These are phyloP conservation scores for Palythoa heliodiscus DNA, from an alignment of 92 coral and sea anemone species.

Conservation along the genomic window DNA sequence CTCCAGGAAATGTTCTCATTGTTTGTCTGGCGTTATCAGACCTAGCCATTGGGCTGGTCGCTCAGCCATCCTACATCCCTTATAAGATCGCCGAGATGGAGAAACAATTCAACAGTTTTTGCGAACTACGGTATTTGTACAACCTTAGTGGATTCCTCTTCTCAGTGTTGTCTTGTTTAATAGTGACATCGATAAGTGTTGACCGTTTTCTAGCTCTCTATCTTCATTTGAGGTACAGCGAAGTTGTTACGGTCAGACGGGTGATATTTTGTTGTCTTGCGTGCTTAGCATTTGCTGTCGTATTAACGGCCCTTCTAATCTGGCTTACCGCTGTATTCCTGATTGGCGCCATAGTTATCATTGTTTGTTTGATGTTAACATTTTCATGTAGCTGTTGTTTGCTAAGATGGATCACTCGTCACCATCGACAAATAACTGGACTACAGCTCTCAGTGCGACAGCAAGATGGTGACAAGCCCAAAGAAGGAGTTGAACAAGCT, in stretches of 20 bases:
- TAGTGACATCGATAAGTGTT: constrained; percentile 49
- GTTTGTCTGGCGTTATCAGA: constrained; percentile 57
- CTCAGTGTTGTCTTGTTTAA: constrained; percentile 56
- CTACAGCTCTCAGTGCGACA: neutral
- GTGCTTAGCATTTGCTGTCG: constrained; percentile 4
- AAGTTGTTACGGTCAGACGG: constrained; percentile 48
- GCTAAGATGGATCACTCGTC: constrained; percentile 11
- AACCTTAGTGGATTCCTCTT: constrained; percentile 45
- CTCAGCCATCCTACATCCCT: constrained; percentile 55
- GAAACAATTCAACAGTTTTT: constrained; percentile 23
- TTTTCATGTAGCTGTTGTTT: neutral
- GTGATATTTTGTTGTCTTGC: neutral
- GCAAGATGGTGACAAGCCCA: neutral
- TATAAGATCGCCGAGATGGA: constrained; percentile 59
- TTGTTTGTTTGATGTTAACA: constrained; percentile 15
- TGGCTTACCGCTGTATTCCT: constrained; percentile 11
- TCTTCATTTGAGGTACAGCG: constrained; percentile 64
- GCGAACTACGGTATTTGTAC: constrained; percentile 44
- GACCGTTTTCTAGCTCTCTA: constrained; percentile 65
- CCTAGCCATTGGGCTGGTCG: constrained; percentile 50
- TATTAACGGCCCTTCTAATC: neutral
- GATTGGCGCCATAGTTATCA: constrained; percentile 27
- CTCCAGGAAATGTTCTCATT: constrained; percentile 54
- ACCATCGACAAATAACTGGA: neutral
- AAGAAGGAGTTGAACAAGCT: neutral